Evolutionary conservation across 2,888 invertebrate genomes (phyloP).

Genomic region (Ochlodes sylvanus): DNA sequence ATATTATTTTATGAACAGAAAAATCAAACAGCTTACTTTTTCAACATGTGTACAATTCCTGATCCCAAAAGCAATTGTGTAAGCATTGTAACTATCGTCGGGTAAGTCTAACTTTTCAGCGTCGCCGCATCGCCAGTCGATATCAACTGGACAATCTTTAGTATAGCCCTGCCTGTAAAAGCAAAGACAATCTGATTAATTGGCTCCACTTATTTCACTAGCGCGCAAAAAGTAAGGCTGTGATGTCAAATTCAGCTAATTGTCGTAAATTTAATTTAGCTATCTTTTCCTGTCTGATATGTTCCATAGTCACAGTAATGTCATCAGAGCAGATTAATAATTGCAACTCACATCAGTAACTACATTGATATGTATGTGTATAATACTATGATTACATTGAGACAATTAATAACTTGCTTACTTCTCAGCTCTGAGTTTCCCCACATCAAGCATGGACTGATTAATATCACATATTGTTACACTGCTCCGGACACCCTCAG

Average conservation of each 20-base stretch:
- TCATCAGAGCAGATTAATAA: too few relatives aligned
- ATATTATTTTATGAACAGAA: neutral
- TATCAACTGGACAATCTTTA: constrained; percentile 73
- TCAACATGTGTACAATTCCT: constrained; percentile 97
- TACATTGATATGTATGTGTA: too few relatives aligned
- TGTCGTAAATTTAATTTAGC: too few relatives aligned
- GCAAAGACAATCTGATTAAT: neutral
- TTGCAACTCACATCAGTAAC: too few relatives aligned
- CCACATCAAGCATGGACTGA: constrained; percentile 97
- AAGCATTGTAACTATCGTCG: constrained; percentile 92
- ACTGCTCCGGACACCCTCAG: constrained; percentile 78
- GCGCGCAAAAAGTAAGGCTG: too few relatives aligned
- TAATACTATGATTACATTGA: too few relatives aligned
- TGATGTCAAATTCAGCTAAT: too few relatives aligned
- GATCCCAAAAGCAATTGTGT: constrained; percentile 99
- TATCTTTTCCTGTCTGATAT: too few relatives aligned
- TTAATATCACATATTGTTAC: constrained; percentile 97
- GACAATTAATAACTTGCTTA: constrained; percentile 55
- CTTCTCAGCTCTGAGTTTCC: constrained; percentile 89
- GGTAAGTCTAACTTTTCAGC: constrained; percentile 93
- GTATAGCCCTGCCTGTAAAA: constrained; percentile 80
- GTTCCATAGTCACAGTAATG: too few relatives aligned
- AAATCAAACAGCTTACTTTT: constrained; percentile 84
- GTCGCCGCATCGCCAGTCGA: constrained; percentile 91
- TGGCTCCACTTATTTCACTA: too few relatives aligned